Percentiles rank a stretch among this genome's conserved stretches.
Evolutionary conservation across 37 sponge, comb jelly and placozoan species (phyloP).

Genomic region (Aphrocallistes beatrix): DNA sequence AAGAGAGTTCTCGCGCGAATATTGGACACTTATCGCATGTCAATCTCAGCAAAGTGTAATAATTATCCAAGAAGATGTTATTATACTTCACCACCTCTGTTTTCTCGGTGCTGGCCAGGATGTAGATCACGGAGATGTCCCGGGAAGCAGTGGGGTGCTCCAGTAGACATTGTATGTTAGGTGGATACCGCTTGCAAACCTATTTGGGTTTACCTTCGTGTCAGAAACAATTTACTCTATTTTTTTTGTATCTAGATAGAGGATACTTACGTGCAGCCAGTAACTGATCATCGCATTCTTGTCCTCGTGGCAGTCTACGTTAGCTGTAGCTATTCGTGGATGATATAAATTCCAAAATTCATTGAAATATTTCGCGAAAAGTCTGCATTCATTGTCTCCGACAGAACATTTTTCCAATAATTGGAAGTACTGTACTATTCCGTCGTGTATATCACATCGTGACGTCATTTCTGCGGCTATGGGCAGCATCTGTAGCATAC

Average conservation of each 20-base stretch:
- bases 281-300: neutral
- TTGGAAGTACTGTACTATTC: constrained; percentile 15
- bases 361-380: neutral
- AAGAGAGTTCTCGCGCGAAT: neutral
- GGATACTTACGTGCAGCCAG: neutral
- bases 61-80: neutral
- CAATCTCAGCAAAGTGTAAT: neutral
- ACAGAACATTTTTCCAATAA: constrained; percentile 1
- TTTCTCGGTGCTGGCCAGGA: neutral
- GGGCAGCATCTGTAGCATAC: neutral
- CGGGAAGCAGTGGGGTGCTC: neutral
- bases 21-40: neutral
- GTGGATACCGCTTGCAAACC: neutral
- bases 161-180: neutral
- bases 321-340: neutral
- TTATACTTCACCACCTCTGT: neutral
- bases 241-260: neutral
- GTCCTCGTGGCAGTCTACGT: neutral
- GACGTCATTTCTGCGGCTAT: neutral
- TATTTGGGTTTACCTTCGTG: neutral
- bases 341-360: neutral
- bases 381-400: neutral
- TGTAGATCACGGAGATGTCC: neutral
- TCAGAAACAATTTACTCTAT: neutral
- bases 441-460: neutral